Evolutionary conservation across 2,113 vertebrate species (phyloP), one percentile per base, ranked within the genome.

Genomic region (Mustelus asterias): DNA sequence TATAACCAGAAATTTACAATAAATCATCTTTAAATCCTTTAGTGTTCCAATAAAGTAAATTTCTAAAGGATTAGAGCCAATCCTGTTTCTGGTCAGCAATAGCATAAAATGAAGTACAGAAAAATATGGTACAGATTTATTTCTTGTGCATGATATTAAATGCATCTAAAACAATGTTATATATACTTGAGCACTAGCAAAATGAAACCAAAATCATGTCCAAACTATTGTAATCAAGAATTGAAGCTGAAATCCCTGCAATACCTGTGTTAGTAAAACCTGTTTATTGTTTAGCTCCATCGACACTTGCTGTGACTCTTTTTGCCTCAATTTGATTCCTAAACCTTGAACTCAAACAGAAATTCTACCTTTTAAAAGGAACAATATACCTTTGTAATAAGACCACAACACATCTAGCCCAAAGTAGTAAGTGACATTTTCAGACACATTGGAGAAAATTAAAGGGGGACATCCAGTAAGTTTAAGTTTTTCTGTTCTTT

Each of bases 1-100:
- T 76, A 72, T 44, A 95, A 95, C 94, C 69, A 76, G 69, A 72
- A 67, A 95, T 72, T 95, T 95, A 95, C 94, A 95, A 70, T 72
- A 95, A 95, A 76, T 95, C 94, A 70, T 95, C 41, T 95, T 95
- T 41, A 95, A 63, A 95, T 95, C 94, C 94, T 95, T 95, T 54
- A 95, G 11, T 76, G 41, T 76, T 76, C 20, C 67, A 95, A 76
- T 70, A 24, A 95, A 72, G 37, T 70, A n/a, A 48, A 48, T 72
- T 70, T 95, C 67, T 95, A 95, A 95, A 95, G 94, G 94, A 76
- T 33, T 33, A 48, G 20, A 93, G 13, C 70, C 67, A 72, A 72
- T 95, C 69, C 94, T 33, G 44, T 54, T 76, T 14, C 94, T 72
- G 93, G 93, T 94, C 93, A 70, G 54, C 67, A 70, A 48, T 41